Base-by-base conservation (phyloP, 2,797 vertebrate genomes). In the Myotis daubentonii region DNA sequence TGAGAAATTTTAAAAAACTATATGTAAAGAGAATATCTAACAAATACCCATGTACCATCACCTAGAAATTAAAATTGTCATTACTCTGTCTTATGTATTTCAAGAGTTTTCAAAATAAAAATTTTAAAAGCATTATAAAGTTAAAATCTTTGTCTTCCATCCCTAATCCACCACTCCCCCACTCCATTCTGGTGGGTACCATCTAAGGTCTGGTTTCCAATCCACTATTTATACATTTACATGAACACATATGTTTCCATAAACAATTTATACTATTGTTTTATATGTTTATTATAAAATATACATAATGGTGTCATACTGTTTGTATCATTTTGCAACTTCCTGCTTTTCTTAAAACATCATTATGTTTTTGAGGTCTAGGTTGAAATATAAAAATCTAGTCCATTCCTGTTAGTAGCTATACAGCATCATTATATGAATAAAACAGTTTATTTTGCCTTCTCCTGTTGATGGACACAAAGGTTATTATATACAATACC, bases 251-350 rank as follows among this genome's bases (percentile, higher is more conserved):
- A n/a, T 79, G 38, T 80, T 53, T 94, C 89, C 33, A 80, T 30
- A 89, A 87, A 79, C 51, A 87, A 84, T 80, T 93, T 80, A 71
- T 80, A 84, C 71, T 44, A 68, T 87, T 84, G n/a, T 38, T 89
- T 93, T 60, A 41, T 55, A 23, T 83, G 76, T 89, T 86, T 71
- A 86, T 79, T 93, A 62, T 33, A 82, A 93, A 86, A 82, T 87
- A 78, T 44, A 55, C 41, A 66, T 65, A 85, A 57, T 84, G 36
- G 75, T 78, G 28, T 83, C 91, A 93, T 28, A 57, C 28, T 75
- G 71, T n/a, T 87, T 75, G 33, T 38, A 70, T 79, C 66, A 41
- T 87, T 93, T 70, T 80, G 30, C 10, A 89, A 68, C 5, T 92
- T 89, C n/a, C 41, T 87, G 71, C 62, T 84, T 55, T 60, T 44